A percentile compares a stretch with the other conserved stretches of the same genome.
Conservation (phyloP, 2,888 invertebrate species). For the Clanis bilineata region DNA sequence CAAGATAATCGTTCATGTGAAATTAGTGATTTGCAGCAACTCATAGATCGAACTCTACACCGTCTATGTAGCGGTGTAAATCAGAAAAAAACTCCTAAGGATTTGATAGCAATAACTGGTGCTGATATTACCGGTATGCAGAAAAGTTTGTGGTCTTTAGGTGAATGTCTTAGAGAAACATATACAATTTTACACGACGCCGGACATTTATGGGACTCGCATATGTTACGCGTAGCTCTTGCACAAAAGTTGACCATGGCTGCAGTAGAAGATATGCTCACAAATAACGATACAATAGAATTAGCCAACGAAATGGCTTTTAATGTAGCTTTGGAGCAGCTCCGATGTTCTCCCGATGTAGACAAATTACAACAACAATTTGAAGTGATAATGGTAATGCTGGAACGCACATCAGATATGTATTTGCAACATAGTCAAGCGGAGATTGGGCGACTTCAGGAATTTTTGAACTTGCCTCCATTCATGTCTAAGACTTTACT, state of each 20-base stretch:
- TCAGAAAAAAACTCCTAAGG: slow-evolving; percentile 25
- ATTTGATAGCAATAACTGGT: slow-evolving; percentile 35
- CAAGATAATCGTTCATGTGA: slow-evolving; percentile 22
- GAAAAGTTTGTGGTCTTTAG: slow-evolving; percentile 52
- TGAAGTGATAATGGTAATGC: slow-evolving; percentile 38
- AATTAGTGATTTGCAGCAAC: slow-evolving; percentile 33
- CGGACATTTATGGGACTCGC: slow-evolving; percentile 64
- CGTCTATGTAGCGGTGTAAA: slow-evolving; percentile 33
- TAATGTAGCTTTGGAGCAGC: slow-evolving; percentile 59
- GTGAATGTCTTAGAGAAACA: slow-evolving; percentile 56
- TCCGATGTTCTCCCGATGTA: slow-evolving; percentile 48
- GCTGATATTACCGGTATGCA: slow-evolving; percentile 46
- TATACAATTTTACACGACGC: slow-evolving; percentile 56
- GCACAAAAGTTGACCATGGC: slow-evolving; percentile 62
- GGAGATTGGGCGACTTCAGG: slow-evolving; percentile 57
- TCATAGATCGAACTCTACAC: slow-evolving; percentile 40
- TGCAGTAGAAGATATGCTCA: slow-evolving; percentile 66
- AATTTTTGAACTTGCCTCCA: slow-evolving; percentile 52
- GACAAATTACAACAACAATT: slow-evolving; percentile 55
- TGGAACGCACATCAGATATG: slow-evolving; percentile 48
- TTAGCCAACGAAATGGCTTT: slow-evolving; percentile 55
- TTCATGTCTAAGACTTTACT: slow-evolving; percentile 50
- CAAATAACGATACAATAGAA: slow-evolving; percentile 55
- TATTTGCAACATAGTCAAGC: slow-evolving; percentile 52
- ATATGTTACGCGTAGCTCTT: slow-evolving; percentile 58